Evolutionary conservation across 2,113 vertebrate species (phyloP).

Genomic region (Pagrus major): DNA sequence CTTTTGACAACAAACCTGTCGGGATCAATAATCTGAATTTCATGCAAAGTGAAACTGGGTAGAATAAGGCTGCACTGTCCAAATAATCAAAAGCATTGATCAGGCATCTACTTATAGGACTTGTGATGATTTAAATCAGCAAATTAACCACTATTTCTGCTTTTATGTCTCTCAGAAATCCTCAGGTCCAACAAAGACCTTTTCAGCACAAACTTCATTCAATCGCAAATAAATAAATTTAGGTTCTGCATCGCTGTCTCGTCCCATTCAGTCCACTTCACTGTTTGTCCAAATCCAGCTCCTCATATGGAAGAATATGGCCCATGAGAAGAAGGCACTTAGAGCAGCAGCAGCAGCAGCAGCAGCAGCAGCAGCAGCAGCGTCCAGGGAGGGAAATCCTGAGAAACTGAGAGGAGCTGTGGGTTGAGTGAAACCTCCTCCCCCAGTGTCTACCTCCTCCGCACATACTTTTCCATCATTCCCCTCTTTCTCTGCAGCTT

Average conservation of each 20-base stretch:
- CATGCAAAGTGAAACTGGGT: background rate
- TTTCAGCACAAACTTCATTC: background rate
- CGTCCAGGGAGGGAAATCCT: slow-evolving; percentile 67
- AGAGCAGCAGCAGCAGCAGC: slow-evolving; percentile 32
- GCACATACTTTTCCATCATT: slow-evolving; percentile 62
- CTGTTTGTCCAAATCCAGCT: slow-evolving; percentile 50
- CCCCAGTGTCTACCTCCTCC: slow-evolving; percentile 54
- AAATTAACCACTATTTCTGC: background rate
- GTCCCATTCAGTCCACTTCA: slow-evolving; percentile 15
- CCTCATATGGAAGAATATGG: slow-evolving; percentile 67
- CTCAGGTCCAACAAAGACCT: slow-evolving; percentile 14
- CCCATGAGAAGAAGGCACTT: slow-evolving; percentile 48
- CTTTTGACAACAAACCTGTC: background rate
- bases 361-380: slow-evolving; percentile 32
- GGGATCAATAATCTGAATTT: background rate
- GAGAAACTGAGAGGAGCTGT: slow-evolving; percentile 57
- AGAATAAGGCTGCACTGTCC: background rate
- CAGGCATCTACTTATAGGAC: background rate
- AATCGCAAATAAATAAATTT: background rate
- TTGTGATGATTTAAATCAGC: background rate
- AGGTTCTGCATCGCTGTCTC: background rate
- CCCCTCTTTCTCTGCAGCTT: slow-evolving; percentile 34
- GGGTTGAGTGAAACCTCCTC: slow-evolving; percentile 57
- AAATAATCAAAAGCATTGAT: background rate
- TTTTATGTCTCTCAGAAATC: slow-evolving; percentile 23